Percentiles rank a stretch among this genome's conserved stretches.
Conservation (phyloP, 2,113 vertebrate species). For the Scortum barcoo region DNA sequence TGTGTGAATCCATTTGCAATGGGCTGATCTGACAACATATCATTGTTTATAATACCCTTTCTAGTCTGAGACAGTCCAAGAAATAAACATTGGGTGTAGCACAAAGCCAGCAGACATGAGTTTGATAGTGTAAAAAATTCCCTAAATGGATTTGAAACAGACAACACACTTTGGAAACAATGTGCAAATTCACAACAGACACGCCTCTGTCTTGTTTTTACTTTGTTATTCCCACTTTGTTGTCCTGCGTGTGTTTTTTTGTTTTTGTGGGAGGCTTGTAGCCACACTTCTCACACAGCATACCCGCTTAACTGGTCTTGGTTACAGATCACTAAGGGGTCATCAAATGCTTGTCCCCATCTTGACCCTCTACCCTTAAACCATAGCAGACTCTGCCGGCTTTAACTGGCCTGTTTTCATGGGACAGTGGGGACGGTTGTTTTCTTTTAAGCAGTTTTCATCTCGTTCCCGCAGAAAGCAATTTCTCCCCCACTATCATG, state of each 20-base stretch:
- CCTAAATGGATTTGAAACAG: slow-evolving; percentile 35
- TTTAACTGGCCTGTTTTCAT: slow-evolving; percentile 40
- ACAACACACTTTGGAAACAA: slow-evolving; percentile 13
- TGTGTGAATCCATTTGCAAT: neutral
- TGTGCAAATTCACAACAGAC: slow-evolving; percentile 1
- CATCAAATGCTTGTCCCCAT: slow-evolving; percentile 38
- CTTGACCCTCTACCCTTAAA: slow-evolving; percentile 36
- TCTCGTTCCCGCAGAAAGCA: slow-evolving; percentile 55
- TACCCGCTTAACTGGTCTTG: neutral
- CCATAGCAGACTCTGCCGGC: neutral
- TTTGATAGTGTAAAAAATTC: neutral
- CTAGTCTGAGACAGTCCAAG: slow-evolving; percentile 16
- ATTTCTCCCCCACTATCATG: slow-evolving; percentile 48
- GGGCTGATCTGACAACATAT: neutral
- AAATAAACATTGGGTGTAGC: slow-evolving; percentile 7
- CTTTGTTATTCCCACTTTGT: neutral
- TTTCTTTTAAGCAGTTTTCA: slow-evolving; percentile 53
- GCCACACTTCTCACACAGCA: slow-evolving; percentile 15
- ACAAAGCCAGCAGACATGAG: slow-evolving; percentile 13
- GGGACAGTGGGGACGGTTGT: slow-evolving; percentile 37
- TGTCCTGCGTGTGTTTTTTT: slow-evolving; percentile 9
- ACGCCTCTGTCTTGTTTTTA: neutral
- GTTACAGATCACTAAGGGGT: slow-evolving; percentile 37
- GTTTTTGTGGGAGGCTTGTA: slow-evolving; percentile 4
- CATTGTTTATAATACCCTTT: slow-evolving; percentile 5